These are phyloP conservation scores for Strigops habroptila DNA, from an alignment of 2,113 vertebrate genomes.

Conservation along the genomic window DNA sequence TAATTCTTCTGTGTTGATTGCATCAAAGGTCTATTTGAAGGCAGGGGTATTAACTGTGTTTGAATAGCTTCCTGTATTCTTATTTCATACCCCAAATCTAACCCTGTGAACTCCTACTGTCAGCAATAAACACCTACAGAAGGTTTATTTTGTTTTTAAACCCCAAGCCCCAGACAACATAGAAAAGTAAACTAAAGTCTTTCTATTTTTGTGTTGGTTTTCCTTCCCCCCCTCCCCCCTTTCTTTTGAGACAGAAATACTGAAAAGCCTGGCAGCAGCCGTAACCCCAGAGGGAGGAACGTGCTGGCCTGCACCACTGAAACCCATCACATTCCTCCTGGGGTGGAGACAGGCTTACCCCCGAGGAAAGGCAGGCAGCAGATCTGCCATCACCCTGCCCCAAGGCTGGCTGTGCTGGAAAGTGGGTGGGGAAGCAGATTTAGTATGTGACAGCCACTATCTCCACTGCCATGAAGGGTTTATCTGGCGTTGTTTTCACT, in stretches of 20 bases:
- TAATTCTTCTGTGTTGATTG: background rate
- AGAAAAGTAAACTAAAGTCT: background rate
- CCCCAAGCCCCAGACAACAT: background rate
- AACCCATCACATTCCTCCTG: background rate
- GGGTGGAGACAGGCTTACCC: background rate
- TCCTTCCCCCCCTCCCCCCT: background rate
- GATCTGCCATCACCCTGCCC: conserved; percentile 43
- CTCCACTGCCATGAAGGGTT: background rate
- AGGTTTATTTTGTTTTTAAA: conserved; percentile 9
- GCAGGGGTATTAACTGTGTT: background rate
- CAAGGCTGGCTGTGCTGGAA: conserved; percentile 26
- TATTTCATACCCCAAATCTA: background rate
- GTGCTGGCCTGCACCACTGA: background rate
- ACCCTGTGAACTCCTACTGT: conserved; percentile 1
- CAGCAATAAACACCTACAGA: conserved; percentile 25
- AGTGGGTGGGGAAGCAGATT: conserved; percentile 18
- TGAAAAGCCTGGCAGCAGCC: background rate
- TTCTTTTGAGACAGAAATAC: background rate
- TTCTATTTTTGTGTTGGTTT: background rate
- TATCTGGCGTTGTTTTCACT: background rate
- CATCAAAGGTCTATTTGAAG: background rate
- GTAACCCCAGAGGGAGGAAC: background rate
- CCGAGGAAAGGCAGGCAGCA: background rate
- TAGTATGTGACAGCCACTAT: background rate
- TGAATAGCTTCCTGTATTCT: background rate